Conservation (phyloP, 2,113 vertebrate genomes). For the Cricetomys ansorgei region DNA sequence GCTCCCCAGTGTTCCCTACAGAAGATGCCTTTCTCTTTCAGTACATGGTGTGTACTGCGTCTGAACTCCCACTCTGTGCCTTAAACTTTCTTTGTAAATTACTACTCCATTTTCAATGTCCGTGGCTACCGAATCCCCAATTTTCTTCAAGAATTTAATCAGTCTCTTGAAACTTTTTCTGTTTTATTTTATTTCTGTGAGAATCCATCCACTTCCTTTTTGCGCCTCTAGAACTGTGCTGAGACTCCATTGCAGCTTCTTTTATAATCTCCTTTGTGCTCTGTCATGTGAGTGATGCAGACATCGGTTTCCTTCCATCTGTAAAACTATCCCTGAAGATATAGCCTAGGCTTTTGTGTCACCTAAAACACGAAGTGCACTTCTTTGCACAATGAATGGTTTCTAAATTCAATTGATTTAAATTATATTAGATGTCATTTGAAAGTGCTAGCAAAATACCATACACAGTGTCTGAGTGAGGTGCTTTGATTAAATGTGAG, state of each 20-base stretch:
- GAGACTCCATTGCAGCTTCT: background rate
- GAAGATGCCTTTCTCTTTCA: background rate
- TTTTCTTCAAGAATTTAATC: slow-evolving; percentile 43
- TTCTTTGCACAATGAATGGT: slow-evolving; percentile 72
- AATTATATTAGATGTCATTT: slow-evolving; percentile 78
- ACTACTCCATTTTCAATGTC: background rate
- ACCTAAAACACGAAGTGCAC: slow-evolving; percentile 62
- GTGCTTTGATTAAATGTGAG: slow-evolving; percentile 74
- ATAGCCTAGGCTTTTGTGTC: slow-evolving; percentile 45
- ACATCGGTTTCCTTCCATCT: slow-evolving; percentile 3
- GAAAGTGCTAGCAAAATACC: slow-evolving; percentile 76
- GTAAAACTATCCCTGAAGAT: slow-evolving; percentile 52
- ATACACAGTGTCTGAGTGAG: slow-evolving; percentile 72
- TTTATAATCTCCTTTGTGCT: slow-evolving; percentile 1
- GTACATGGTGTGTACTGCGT: background rate
- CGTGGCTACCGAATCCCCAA: background rate
- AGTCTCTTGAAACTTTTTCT: background rate
- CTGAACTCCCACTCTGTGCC: background rate
- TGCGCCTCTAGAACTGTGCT: background rate
- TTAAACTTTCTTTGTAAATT: slow-evolving; percentile 35
- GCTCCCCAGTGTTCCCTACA: background rate
- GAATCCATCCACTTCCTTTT: background rate
- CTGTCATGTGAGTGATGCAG: background rate
- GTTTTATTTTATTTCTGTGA: background rate
- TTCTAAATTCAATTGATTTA: slow-evolving; percentile 79